These are phyloP conservation scores for Archegozetes longisetosus DNA, from an alignment of 1,140 invertebrate genomes.

Conservation along the genomic window DNA sequence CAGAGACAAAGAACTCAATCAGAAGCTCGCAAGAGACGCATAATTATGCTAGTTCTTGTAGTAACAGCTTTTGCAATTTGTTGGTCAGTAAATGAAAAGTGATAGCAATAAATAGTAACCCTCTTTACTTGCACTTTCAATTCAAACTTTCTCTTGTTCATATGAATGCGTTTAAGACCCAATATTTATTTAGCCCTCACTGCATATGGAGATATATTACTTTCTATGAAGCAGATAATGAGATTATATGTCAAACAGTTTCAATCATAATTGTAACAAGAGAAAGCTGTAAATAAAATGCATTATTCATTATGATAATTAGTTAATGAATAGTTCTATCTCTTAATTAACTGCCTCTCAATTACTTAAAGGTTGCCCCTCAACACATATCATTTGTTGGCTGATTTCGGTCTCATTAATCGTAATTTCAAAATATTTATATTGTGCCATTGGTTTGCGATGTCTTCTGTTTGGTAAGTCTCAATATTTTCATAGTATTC, in stretches of 20 bases:
- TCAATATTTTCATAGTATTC: too few relatives aligned
- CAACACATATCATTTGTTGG: slow-evolving; percentile 32
- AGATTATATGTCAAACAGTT: too few relatives aligned
- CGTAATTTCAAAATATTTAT: slow-evolving; percentile 6
- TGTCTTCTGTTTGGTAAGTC: too few relatives aligned
- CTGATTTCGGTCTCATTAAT: slow-evolving; percentile 25
- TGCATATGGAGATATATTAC: not conserved
- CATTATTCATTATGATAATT: not conserved
- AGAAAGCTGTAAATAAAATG: not conserved
- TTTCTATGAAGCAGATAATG: not conserved
- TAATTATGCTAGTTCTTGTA: slow-evolving; percentile 23
- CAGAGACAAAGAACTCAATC: too few relatives aligned
- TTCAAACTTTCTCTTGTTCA: not conserved
- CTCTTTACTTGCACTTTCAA: not conserved
- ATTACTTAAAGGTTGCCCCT: slow-evolving; percentile 37
- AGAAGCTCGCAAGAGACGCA: slow-evolving; percentile 21
- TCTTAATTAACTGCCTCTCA: slow-evolving; percentile 28
- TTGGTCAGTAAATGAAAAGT: not conserved
- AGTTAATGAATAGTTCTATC: too few relatives aligned
- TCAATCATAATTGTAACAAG: not conserved
- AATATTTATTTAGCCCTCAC: not conserved
- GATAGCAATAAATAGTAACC: not conserved
- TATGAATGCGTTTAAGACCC: not conserved
- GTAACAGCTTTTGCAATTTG: not conserved
- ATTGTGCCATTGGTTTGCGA: too few relatives aligned